phyloP scores from a whole-genome alignment of 2,113 vertebrate genomes.

The Planiliza haematocheilus region DNA sequence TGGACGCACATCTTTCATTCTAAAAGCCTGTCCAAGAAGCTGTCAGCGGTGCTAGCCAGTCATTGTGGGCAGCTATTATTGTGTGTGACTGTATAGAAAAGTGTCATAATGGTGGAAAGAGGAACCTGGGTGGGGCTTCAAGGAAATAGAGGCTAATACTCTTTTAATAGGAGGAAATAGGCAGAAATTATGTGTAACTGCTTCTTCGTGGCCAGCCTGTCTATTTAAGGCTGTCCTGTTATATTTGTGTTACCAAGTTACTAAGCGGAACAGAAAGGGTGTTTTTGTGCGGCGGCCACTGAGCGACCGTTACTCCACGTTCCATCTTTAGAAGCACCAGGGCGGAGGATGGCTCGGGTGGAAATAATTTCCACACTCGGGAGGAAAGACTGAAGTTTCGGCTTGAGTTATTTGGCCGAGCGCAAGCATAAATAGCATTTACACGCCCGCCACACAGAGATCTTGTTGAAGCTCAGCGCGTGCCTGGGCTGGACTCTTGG shows the following conservation, averaged over 20 bases:
- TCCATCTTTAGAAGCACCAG: constrained; percentile 66
- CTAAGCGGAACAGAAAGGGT: constrained; percentile 62
- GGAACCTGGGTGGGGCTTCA: constrained; percentile 20
- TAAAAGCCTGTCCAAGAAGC: neutral
- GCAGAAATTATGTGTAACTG: constrained; percentile 1
- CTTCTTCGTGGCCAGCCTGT: constrained; percentile 21
- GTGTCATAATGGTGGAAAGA: constrained; percentile 17
- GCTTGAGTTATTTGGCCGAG: constrained; percentile 45
- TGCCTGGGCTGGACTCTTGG: constrained; percentile 71
- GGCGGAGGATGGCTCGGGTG: constrained; percentile 45
- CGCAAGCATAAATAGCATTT: constrained; percentile 43
- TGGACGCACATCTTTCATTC: constrained; percentile 22
- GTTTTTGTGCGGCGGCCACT: constrained; percentile 39
- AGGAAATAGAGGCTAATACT: constrained; percentile 26
- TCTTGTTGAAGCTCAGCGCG: constrained; percentile 56
- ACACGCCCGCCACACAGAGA: constrained; percentile 41
- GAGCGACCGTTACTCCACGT: constrained; percentile 44
- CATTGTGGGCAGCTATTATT: neutral
- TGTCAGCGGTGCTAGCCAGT: neutral
- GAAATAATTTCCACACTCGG: constrained; percentile 63
- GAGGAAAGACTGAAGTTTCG: constrained; percentile 78
- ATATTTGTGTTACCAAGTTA: constrained; percentile 67
- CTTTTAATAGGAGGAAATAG: constrained; percentile 38
- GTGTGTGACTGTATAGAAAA: neutral
- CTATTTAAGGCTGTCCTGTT: constrained; percentile 11